A percentile compares a stretch with the other conserved stretches of the same genome.
Conservation (phyloP, 1,140 invertebrate genomes). For the Drosophila lacteicornis region DNA sequence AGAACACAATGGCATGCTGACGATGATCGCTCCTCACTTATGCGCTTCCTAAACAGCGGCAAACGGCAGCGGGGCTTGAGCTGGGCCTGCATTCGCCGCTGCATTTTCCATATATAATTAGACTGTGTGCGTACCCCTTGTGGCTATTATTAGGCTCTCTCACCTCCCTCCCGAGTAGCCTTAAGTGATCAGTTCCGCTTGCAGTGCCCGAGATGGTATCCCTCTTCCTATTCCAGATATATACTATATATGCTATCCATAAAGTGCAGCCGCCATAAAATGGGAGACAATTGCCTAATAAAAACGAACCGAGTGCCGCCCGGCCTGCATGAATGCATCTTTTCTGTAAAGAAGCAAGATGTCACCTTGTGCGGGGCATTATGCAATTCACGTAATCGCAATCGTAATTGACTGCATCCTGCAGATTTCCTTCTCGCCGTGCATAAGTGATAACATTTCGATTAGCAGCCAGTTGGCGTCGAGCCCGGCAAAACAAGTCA, state of each 20-base stretch:
- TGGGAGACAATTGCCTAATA: constrained; percentile 72
- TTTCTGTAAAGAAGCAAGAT: constrained; percentile 35
- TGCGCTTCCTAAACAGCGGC: constrained; percentile 40
- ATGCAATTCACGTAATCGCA: constrained; percentile 55
- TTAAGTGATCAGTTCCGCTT: constrained; percentile 80
- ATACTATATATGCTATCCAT: constrained; percentile 5
- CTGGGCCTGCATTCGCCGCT: constrained; percentile 51
- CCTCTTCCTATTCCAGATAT: constrained; percentile 35
- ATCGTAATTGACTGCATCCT: constrained; percentile 78
- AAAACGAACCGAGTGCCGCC: constrained; percentile 3
- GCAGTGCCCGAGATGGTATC: constrained; percentile 25
- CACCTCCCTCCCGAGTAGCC: constrained; percentile 17
- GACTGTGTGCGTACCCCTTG: constrained; percentile 64
- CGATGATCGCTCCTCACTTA: constrained; percentile 62
- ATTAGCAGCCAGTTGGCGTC: constrained; percentile 21
- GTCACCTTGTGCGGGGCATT: constrained; percentile 53
- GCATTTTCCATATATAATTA: constrained; percentile 66
- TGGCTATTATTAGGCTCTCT: constrained; percentile 67
- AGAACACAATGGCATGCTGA: constrained; percentile 28
- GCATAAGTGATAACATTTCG: constrained; percentile 32
- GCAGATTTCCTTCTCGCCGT: constrained; percentile 31
- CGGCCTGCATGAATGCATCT: constrained; percentile 21
- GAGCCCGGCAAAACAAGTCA: constrained; percentile 17
- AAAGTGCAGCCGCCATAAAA: constrained; percentile 62
- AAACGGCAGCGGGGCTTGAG: constrained; percentile 28